Evolutionary conservation across 1,140 invertebrate genomes (phyloP), one percentile per base, ranked within the genome.

Genomic region (Zaprionus inermis): DNA sequence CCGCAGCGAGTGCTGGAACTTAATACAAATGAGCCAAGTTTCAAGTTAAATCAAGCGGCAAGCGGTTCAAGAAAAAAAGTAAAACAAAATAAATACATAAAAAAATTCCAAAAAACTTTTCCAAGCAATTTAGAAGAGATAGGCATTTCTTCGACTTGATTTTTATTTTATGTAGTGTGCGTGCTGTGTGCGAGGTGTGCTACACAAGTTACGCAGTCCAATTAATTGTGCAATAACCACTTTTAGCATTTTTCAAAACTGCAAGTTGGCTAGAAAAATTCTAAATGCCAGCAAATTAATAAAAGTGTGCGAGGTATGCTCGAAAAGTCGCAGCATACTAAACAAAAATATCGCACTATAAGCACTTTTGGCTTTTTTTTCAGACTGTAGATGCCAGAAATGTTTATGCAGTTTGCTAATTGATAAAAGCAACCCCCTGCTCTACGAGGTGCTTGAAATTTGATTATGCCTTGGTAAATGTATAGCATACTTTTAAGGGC

Each of bases 21-120:
- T 86, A 88, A 80, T 88, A 86, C 79, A 86, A 86, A 86, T 86
- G 83, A 88, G 83, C 66, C 76, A 72, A 76, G 83, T 83, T 88
- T 86, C 73, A 86, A 88, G 83, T 86, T 86, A 86, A 86, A 86
- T 86, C 83, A 86, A 79, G 83, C 73, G 73, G 60, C 73, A 76
- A 76, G 72, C 44, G 44, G 69, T 51, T 60, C 76, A 52, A 72
- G 72, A 68, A 60, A 16, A 36, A 20, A 49, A n/a, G 14, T 28
- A 52, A 28, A 52, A 24, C 20, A 49, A 22, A 30, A 76, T 49
- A 36, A 20, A 38, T 55, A 55, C 49, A 51, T 38, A 49, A 44
- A 61, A 56, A 78, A 69, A 63, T 75, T 20, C 4, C 18, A 3
- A 59, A 81, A 81, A 69, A 81, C 72, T 88, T 88, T 79, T 66